phyloP scores from a whole-genome alignment of 2,797 vertebrate genomes.

The Tapirus indicus region DNA sequence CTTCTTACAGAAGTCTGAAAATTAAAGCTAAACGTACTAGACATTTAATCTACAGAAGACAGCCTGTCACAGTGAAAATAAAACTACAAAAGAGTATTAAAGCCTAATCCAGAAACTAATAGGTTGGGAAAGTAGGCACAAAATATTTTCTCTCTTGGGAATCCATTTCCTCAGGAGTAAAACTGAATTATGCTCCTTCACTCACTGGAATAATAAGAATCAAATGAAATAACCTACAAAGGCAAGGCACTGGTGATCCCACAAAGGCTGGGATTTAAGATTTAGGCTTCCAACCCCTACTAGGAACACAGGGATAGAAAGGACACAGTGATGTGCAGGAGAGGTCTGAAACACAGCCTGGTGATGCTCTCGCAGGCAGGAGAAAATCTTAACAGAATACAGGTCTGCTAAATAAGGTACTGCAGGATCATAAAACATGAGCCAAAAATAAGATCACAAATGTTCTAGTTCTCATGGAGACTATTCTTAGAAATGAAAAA shows the following conservation, averaged over 20 bases:
- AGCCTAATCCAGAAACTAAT: background rate
- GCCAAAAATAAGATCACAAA: slow-evolving; percentile 81
- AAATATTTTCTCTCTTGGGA: background rate
- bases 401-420: slow-evolving; percentile 55
- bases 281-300: background rate
- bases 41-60: background rate
- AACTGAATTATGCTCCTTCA: slow-evolving; percentile 15
- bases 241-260: background rate
- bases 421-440: slow-evolving; percentile 41
- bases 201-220: background rate
- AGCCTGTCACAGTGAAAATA: background rate
- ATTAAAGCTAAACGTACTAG: background rate
- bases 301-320: background rate
- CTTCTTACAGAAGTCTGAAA: slow-evolving; percentile 14
- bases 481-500: slow-evolving; percentile 80
- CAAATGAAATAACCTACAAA: background rate
- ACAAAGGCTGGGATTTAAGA: background rate
- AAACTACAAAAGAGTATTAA: background rate
- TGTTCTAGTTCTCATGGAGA: slow-evolving; percentile 69
- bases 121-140: background rate
- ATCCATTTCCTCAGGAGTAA: slow-evolving; percentile 41
- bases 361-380: background rate
- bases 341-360: background rate
- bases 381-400: slow-evolving; percentile 49
- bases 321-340: background rate